These are phyloP conservation scores for Aromia moschata DNA, from an alignment of 2,888 invertebrate genomes.

Conservation along the genomic window DNA sequence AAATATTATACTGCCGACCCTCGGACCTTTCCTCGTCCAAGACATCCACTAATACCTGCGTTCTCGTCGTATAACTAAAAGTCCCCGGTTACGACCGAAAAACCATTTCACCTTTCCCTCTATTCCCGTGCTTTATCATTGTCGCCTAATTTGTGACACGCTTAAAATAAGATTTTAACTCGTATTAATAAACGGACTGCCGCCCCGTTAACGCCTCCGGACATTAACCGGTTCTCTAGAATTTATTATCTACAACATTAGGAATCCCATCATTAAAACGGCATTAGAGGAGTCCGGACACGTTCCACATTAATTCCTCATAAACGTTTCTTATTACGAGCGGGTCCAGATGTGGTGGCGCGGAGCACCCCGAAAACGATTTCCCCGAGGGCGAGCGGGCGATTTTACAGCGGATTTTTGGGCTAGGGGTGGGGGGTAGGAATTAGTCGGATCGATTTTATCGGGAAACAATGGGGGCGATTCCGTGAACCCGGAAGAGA, in stretches of 20 bases:
- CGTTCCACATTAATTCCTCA: conserved; percentile 25
- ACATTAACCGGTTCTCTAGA: conserved; percentile 30
- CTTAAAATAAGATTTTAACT: conserved; percentile 4
- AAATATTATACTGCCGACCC: too few species aligned
- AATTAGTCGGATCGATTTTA: conserved; percentile 5
- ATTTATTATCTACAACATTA: conserved; percentile 32
- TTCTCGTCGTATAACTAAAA: too few species aligned
- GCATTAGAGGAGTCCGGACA: conserved; percentile 34
- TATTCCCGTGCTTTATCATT: not conserved
- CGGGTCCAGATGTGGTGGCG: conserved; percentile 5
- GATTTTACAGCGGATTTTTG: conserved; percentile 9
- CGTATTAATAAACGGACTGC: conserved; percentile 5
- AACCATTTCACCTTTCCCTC: too few species aligned
- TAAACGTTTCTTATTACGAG: conserved; percentile 21
- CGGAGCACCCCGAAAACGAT: conserved; percentile 6
- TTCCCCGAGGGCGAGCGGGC: conserved; percentile 2
- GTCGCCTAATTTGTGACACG: conserved; percentile 13
- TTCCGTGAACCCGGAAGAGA: not conserved
- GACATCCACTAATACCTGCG: too few species aligned
- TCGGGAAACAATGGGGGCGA: conserved; percentile 5
- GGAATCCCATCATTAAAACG: conserved; percentile 38
- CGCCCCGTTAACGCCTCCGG: conserved; percentile 7
- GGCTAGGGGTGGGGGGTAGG: too few species aligned
- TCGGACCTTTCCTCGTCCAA: too few species aligned
- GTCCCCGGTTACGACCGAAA: too few species aligned